Evolutionary conservation across 2,113 vertebrate species (phyloP).

Genomic region (Lynx canadensis): DNA sequence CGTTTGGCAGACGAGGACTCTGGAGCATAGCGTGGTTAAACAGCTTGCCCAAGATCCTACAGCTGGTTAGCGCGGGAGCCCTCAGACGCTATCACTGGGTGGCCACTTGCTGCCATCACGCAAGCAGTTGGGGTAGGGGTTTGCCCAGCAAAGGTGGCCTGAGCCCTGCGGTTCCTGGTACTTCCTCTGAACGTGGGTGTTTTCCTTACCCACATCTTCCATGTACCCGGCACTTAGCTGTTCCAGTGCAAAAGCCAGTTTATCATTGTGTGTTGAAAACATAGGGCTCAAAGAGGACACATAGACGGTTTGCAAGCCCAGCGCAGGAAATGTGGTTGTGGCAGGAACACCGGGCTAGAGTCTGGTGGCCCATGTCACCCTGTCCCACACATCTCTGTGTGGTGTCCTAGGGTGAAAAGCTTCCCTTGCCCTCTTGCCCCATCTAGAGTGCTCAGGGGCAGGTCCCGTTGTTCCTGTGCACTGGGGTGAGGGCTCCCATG

Average conservation of each 20-base stretch:
- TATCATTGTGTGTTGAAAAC: neutral
- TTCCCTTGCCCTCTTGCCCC: neutral
- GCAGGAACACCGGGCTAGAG: neutral
- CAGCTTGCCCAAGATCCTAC: neutral
- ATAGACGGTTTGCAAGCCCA: neutral
- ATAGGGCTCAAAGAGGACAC: neutral
- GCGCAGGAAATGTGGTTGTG: fast-evolving
- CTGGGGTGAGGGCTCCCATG: neutral
- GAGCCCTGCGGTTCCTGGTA: neutral
- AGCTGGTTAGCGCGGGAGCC: neutral
- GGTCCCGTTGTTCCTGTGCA: neutral
- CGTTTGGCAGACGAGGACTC: neutral
- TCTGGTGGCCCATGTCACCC: too few relatives aligned
- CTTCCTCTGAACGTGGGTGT: neutral
- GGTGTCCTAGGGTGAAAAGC: neutral
- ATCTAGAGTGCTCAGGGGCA: neutral
- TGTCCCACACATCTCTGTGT: neutral
- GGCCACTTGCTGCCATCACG: neutral
- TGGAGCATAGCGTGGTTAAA: neutral
- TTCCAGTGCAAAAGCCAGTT: neutral
- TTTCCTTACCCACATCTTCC: neutral
- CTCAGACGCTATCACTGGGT: neutral
- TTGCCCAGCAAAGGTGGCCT: neutral
- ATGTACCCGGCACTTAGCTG: neutral
- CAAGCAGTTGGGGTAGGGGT: neutral